phyloP scores from a whole-genome alignment of 2,888 invertebrate species.

The Frankliniella intonsa region DNA sequence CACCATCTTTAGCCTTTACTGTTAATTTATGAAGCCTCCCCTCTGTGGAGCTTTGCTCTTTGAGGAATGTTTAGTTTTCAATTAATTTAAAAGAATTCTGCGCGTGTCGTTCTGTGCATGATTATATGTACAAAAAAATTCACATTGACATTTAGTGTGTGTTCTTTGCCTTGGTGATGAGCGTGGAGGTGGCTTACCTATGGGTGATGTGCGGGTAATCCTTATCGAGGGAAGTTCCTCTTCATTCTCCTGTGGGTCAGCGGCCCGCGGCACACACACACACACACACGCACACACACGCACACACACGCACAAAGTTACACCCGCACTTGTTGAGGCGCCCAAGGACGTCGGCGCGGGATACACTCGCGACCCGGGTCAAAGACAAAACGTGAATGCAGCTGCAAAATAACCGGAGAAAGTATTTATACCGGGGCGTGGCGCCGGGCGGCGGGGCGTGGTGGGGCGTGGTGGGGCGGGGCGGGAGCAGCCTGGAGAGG shows the following conservation, averaged over 20 bases:
- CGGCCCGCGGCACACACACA: background rate
- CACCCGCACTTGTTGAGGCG: background rate
- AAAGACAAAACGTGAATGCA: constrained; percentile 2
- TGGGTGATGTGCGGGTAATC: too few species aligned
- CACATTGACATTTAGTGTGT: too few species aligned
- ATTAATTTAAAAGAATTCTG: too few species aligned
- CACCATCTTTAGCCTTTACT: too few species aligned
- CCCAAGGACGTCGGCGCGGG: background rate
- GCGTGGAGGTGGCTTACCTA: too few species aligned
- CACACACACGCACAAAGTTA: background rate
- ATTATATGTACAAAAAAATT: too few species aligned
- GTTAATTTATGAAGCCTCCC: too few species aligned
- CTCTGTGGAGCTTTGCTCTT: too few species aligned
- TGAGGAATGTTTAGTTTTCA: too few species aligned
- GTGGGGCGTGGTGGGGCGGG: background rate
- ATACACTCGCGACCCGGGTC: background rate
- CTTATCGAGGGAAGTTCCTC: too few species aligned
- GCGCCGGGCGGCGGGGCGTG: background rate
- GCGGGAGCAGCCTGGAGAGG: background rate
- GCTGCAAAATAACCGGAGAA: constrained; percentile 16
- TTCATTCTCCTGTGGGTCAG: background rate
- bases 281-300: background rate
- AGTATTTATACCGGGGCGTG: constrained; percentile 19
- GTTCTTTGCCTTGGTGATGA: too few species aligned
- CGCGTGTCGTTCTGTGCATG: too few species aligned